Conservation (phyloP, 1,140 invertebrate species). For the Cyphomyrmex costatus region DNA sequence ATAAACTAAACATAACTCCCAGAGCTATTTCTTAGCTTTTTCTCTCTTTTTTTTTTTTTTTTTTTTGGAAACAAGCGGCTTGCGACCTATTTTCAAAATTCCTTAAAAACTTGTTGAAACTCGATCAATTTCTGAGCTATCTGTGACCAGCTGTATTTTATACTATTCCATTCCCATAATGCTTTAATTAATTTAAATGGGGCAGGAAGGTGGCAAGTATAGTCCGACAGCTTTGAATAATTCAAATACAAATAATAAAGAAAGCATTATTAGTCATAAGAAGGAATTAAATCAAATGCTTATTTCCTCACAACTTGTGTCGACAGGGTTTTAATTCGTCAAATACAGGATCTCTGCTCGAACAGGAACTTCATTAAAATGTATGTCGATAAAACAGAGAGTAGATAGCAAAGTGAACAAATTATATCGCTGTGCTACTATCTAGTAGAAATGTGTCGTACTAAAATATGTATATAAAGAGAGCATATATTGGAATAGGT, state of each 20-base stretch:
- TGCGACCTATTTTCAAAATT: not conserved
- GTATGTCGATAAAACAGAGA: conserved; percentile 21
- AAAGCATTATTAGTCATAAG: not conserved
- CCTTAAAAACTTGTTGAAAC: not conserved
- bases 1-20: conserved; percentile 30
- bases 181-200: not conserved
- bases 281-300: not conserved
- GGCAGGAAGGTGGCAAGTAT: not conserved
- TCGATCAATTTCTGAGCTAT: not conserved
- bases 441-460: not conserved
- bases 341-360: not conserved
- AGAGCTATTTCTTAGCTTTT: not conserved
- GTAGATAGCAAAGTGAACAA: not conserved
- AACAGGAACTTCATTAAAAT: too few relatives aligned
- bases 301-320: not conserved
- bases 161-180: not conserved
- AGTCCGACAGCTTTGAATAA: not conserved
- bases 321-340: not conserved
- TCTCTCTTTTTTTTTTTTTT: not conserved
- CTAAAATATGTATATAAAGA: too few relatives aligned
- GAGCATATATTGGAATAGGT: too few relatives aligned
- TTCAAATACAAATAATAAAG: not conserved
- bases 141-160: not conserved
- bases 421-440: not conserved
- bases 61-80: not conserved